phyloP scores from a whole-genome alignment of 2,888 invertebrate genomes.

The Nematopogon swammerdamellus region DNA sequence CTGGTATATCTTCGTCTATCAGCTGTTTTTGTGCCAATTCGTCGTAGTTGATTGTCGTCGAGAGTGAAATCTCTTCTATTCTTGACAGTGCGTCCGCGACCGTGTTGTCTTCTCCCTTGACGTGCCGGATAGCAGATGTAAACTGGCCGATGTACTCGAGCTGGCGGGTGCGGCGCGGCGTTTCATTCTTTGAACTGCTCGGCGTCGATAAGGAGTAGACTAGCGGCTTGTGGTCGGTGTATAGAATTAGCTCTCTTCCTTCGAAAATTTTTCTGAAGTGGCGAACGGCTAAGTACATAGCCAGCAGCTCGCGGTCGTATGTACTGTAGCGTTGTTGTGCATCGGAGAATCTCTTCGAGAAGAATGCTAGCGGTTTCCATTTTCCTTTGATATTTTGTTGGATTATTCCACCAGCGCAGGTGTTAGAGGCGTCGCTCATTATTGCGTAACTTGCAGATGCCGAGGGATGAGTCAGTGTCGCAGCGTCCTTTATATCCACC shows the following conservation, averaged over 20 bases:
- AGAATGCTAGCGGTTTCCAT: conserved; percentile 10
- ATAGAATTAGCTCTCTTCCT: conserved; percentile 7
- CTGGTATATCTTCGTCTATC: background rate
- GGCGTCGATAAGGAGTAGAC: conserved; percentile 6
- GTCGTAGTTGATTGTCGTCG: conserved; percentile 2
- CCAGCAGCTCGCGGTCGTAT: conserved; percentile 11
- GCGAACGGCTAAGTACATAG: conserved; percentile 8
- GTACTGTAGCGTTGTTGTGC: conserved; percentile 10
- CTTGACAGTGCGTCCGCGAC: conserved; percentile 7
- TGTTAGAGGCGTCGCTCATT: conserved; percentile 6
- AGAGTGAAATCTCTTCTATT: conserved; percentile 2
- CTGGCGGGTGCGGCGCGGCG: conserved; percentile 6
- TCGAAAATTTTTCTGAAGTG: conserved; percentile 10
- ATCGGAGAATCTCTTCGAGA: conserved; percentile 6
- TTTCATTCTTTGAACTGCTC: conserved; percentile 2
- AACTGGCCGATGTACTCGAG: conserved; percentile 7
- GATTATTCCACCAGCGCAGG: conserved; percentile 7
- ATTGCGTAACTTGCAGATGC: conserved; percentile 2
- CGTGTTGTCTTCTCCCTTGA: conserved; percentile 3
- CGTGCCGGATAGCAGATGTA: conserved; percentile 3
- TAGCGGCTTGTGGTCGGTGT: conserved; percentile 13
- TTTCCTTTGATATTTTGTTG: conserved; percentile 4
- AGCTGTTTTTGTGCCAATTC: conserved; percentile 3
- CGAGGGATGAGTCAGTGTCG: conserved; percentile 4
- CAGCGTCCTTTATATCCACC: conserved; percentile 6